Evolutionary conservation across 2,113 vertebrate species (phyloP).

Genomic region (Neodontobutis hainanensis): DNA sequence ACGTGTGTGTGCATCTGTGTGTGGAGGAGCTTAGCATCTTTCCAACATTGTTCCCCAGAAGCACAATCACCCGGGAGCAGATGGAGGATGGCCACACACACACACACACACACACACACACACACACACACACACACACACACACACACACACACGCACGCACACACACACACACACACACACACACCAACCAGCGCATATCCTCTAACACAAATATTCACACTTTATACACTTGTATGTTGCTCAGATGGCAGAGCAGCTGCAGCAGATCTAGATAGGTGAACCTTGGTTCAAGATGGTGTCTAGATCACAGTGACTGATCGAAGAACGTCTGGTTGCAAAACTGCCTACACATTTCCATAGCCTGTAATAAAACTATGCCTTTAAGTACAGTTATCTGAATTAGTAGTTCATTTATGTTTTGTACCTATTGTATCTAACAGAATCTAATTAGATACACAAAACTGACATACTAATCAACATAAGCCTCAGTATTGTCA

Average conservation of each 20-base stretch:
- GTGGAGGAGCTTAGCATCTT: constrained; percentile 66
- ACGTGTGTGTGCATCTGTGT: constrained; percentile 25
- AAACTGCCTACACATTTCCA: not conserved
- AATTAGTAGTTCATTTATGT: not conserved
- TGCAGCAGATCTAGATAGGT: constrained; percentile 14
- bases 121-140: constrained; percentile 1
- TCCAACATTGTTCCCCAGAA: constrained; percentile 77
- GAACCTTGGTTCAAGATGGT: constrained; percentile 57
- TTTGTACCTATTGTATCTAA: too few species aligned
- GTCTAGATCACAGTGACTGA: not conserved
- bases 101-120: not conserved
- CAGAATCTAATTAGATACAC: too few species aligned
- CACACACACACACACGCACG: not conserved
- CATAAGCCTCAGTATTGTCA: too few species aligned
- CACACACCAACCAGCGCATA: not conserved
- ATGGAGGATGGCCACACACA: constrained; percentile 82
- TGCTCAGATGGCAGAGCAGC: constrained; percentile 33
- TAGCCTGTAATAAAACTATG: not conserved
- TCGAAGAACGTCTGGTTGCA: not conserved
- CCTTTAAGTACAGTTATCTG: not conserved
- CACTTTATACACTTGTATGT: constrained; percentile 11
- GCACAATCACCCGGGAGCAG: constrained; percentile 89
- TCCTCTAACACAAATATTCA: constrained; percentile 66
- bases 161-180: constrained; percentile 48
- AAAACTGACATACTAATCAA: too few species aligned